Conservation (phyloP, 1,140 invertebrate genomes). For the Ceratoteleas bidentatus region DNA sequence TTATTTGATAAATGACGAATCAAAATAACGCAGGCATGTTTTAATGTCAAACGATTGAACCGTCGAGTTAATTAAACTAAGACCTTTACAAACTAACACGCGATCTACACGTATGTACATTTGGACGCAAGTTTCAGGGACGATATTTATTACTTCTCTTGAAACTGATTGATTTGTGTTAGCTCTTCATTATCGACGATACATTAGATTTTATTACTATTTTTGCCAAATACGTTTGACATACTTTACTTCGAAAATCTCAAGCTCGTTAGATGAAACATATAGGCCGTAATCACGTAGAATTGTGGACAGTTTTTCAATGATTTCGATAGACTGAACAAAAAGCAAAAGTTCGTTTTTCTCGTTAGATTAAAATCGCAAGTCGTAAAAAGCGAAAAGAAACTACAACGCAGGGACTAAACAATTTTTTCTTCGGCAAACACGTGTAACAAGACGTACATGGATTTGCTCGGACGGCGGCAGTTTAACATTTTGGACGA, state of each 20-base stretch:
- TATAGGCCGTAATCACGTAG: too few relatives aligned
- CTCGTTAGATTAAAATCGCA: too few relatives aligned
- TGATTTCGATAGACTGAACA: too few relatives aligned
- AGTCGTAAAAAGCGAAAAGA: too few relatives aligned
- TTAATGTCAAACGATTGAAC: not conserved
- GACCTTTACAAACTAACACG: slow-evolving; percentile 7
- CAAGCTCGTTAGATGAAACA: too few relatives aligned
- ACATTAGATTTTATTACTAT: too few relatives aligned
- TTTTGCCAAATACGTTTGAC: too few relatives aligned
- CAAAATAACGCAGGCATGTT: slow-evolving; percentile 2
- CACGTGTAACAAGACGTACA: slow-evolving; percentile 5
- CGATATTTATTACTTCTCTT: slow-evolving; percentile 28
- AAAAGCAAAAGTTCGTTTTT: too few relatives aligned
- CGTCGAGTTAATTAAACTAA: not conserved
- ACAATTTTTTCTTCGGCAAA: slow-evolving; percentile 10
- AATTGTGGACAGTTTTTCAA: too few relatives aligned
- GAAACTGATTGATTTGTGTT: slow-evolving; percentile 11
- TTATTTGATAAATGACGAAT: slow-evolving; percentile 3
- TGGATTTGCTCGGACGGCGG: slow-evolving; percentile 49
- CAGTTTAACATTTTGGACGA: slow-evolving; percentile 48
- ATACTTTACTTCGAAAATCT: too few relatives aligned
- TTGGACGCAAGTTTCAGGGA: slow-evolving; percentile 56
- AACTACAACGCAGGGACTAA: too few relatives aligned
- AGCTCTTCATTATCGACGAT: not conserved
- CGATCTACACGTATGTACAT: slow-evolving; percentile 34